Percentiles rank a stretch among this genome's conserved stretches.
Conservation (phyloP, 2,113 vertebrate genomes). For the Silurus glanis region DNA sequence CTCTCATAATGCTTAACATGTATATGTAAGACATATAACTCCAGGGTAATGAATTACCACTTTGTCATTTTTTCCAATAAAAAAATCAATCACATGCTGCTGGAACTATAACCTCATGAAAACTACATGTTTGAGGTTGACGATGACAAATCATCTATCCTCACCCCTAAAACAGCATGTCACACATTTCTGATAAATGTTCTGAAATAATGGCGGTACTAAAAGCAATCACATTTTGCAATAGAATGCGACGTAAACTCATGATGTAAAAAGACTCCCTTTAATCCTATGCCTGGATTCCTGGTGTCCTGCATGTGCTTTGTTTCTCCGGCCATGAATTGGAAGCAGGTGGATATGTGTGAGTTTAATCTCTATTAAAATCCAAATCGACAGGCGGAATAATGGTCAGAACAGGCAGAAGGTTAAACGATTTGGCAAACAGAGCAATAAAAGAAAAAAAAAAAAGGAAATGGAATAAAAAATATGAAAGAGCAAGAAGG, state of each 20-base stretch:
- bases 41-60: background rate
- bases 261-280: background rate
- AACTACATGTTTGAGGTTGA: background rate
- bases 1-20: background rate
- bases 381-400: background rate
- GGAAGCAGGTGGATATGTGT: background rate
- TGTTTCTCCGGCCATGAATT: background rate
- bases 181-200: background rate
- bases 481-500: background rate
- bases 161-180: background rate
- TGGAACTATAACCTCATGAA: background rate
- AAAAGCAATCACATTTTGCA: background rate
- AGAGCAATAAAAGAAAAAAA: background rate
- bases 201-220: background rate
- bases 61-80: background rate
- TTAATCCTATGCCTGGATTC: background rate
- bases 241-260: background rate
- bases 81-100: background rate
- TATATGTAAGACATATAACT: slow-evolving; percentile 13
- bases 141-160: background rate
- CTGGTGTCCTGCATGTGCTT: background rate
- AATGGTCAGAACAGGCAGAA: background rate
- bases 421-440: background rate
- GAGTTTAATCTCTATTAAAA: background rate
- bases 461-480: background rate